Percentiles rank a stretch among this genome's conserved stretches.
These are phyloP conservation scores for Gymnopithys bicolor DNA, from an alignment of 2,797 vertebrate species.

Conservation along the genomic window DNA sequence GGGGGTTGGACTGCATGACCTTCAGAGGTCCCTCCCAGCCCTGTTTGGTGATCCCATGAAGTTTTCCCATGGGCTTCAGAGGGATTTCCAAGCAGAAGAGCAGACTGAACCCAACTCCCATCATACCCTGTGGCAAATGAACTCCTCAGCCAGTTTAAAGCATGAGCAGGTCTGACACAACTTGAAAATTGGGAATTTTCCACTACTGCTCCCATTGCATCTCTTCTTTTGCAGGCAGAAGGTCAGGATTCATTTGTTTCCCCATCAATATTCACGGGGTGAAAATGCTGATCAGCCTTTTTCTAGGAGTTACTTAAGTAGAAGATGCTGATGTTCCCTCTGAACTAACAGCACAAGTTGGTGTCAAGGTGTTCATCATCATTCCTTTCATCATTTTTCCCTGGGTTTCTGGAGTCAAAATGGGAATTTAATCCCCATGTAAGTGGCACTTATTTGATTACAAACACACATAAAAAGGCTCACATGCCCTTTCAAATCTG, in stretches of 20 bases:
- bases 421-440: not conserved
- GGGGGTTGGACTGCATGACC: not conserved
- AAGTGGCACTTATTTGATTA: not conserved
- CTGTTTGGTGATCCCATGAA: rapidly evolving
- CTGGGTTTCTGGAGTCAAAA: not conserved
- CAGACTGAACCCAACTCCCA: not conserved
- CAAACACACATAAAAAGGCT: not conserved
- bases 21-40: not conserved
- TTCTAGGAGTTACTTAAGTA: not conserved
- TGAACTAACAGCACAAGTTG: not conserved
- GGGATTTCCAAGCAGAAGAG: not conserved
- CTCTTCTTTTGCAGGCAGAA: not conserved
- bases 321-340: not conserved
- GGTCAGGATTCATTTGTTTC: not conserved
- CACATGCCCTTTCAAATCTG: not conserved
- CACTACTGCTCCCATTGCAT: not conserved
- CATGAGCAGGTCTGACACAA: rapidly evolving
- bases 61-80: not conserved
- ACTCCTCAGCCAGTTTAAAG: rapidly evolving
- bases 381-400: not conserved
- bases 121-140: rapidly evolving
- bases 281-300: not conserved
- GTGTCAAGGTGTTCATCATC: not conserved
- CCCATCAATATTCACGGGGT: not conserved
- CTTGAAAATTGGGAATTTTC: not conserved